A percentile compares a stretch with the other conserved stretches of the same genome.
Evolutionary conservation across 2,113 vertebrate species (phyloP).

Genomic region (Phylloscopus whistleri): DNA sequence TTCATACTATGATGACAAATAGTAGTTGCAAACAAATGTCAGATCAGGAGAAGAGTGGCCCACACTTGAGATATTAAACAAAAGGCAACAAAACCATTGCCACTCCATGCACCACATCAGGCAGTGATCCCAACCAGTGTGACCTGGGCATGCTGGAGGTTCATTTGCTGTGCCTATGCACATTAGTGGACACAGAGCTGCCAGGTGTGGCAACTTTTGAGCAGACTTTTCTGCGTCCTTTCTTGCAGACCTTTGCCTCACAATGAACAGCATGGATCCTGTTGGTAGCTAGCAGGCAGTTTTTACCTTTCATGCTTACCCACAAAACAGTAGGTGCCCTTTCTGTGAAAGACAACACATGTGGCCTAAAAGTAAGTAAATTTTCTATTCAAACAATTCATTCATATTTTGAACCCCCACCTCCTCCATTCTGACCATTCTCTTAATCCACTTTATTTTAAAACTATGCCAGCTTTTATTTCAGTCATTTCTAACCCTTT

Average conservation of each 20-base stretch:
- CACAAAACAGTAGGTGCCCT: rapidly evolving
- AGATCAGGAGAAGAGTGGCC: rapidly evolving
- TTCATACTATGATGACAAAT: not conserved
- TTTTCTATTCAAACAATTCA: not conserved
- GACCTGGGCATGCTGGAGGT: not conserved
- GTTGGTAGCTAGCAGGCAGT: rapidly evolving
- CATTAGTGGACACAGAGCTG: rapidly evolving
- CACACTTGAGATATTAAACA: not conserved
- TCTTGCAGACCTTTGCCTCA: not conserved
- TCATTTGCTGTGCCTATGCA: not conserved
- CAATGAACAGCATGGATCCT: rapidly evolving
- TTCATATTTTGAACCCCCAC: not conserved
- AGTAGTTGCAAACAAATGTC: not conserved
- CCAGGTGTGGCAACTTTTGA: no score
- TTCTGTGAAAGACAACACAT: not conserved
- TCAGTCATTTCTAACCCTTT: conserved; percentile 8
- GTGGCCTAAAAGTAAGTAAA: not conserved
- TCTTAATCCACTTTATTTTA: not conserved
- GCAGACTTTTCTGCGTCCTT: not conserved
- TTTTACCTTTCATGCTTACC: not conserved
- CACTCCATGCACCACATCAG: rapidly evolving
- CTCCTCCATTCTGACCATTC: not conserved
- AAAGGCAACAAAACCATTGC: not conserved
- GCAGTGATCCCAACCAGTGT: rapidly evolving
- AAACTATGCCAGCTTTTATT: not conserved